Evolutionary conservation across 1,140 invertebrate genomes (phyloP), one percentile per base, ranked within the genome.

Genomic region (Cotesia chilonis): DNA sequence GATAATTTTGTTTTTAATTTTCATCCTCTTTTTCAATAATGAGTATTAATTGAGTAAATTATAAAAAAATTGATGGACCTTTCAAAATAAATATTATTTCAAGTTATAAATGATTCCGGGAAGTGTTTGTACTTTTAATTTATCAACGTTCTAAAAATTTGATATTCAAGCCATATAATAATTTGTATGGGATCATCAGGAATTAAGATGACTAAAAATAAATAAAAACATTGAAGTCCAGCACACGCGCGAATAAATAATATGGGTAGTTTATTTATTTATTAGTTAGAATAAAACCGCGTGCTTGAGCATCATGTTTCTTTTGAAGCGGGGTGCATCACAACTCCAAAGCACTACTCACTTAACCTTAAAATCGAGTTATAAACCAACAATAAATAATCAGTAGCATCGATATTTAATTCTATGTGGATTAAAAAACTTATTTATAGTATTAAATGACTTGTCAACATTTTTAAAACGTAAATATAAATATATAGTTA

Each of bases 291-390:
- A 80, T 81, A 82, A 82, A 82, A 79, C 80, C 79, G 80, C 80
- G 78, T 80, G 78, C 75, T 72, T 68, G 71, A 59, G 59, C 72
- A 74, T 74, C 75, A 80, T 76, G 75, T 78, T 72, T 60, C 72
- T 74, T 72, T 78, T 78, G 77, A 74, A 79, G 76, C 78, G 77
- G 71, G 70, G 75, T 74, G 74, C 72, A 71, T 59, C 74, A 77
- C 63, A 41, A 35, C 60, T 10, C 38, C 64, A 57, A 65, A 64
- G 61, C 60, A 63, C 55, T 35, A 38, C 36, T 77, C 75, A 79
- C 79, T 83, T 83, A 84, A 84, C 83, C 83, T 83, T 83, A 79
- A 82, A 81, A 77, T 54, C 38, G 12, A 14, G 17, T 41, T 54
- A 77, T 65, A 61, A 57, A 73, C 41, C 59, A 47, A 65, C 38